Evolutionary conservation across 2,888 invertebrate genomes (phyloP).

Genomic region (Cactoblastis cactorum): DNA sequence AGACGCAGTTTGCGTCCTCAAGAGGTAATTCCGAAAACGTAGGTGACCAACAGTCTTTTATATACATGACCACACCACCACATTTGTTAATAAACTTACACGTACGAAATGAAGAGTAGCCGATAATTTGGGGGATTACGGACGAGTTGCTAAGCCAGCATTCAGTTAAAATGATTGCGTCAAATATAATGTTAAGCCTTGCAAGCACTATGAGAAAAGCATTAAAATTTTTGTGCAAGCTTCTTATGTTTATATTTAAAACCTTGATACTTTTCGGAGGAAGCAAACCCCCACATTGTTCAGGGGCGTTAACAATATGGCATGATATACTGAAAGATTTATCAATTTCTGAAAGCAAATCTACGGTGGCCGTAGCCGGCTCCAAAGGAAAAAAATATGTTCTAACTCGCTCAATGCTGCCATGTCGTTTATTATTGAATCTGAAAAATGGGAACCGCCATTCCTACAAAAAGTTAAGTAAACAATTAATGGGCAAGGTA

Average conservation of each 20-base stretch:
- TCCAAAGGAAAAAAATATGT: no score
- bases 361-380: not conserved
- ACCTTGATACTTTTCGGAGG: no score
- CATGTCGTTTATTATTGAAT: not conserved
- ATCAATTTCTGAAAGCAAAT: not conserved
- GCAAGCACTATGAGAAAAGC: not conserved
- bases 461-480: no score
- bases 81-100: conserved; percentile 17
- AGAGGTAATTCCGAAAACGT: conserved; percentile 16
- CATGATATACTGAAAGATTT: not conserved
- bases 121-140: conserved; percentile 14
- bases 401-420: not conserved
- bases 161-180: conserved; percentile 20
- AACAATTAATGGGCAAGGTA: no score
- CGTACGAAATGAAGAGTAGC: conserved; percentile 11
- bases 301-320: not conserved
- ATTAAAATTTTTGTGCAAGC: not conserved
- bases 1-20: conserved; percentile 18
- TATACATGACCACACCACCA: conserved; percentile 19
- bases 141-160: conserved; percentile 17
- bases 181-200: not conserved
- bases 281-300: not conserved
- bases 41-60: conserved; percentile 14
- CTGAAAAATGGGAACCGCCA: no score
- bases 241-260: not conserved